Evolutionary conservation across 2,113 vertebrate species (phyloP).

Genomic region (Syngnathus typhle): DNA sequence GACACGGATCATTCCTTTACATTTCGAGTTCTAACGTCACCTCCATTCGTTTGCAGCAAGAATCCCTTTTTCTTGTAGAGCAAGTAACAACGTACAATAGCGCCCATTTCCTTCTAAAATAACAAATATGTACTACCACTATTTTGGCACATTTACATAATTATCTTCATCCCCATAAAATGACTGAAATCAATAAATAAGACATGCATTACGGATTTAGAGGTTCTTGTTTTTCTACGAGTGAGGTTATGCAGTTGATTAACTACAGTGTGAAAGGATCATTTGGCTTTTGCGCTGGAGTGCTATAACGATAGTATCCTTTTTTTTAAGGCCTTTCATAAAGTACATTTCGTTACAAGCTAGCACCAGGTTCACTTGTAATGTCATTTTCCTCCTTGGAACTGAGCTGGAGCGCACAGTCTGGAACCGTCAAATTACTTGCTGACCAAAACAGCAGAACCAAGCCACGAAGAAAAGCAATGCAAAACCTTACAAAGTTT

Average conservation of each 20-base stretch:
- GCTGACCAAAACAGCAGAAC: neutral
- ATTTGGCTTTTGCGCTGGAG: conserved; percentile 57
- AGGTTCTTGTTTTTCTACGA: conserved; percentile 2
- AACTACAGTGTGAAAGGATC: conserved; percentile 70
- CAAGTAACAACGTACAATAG: neutral
- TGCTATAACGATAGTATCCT: neutral
- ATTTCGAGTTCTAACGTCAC: conserved; percentile 42
- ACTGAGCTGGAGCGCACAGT: neutral
- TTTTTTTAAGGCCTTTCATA: conserved; percentile 5
- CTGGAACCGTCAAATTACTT: neutral
- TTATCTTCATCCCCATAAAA: conserved; percentile 56
- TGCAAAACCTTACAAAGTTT: neutral
- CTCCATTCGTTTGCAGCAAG: conserved; percentile 7
- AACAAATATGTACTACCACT: conserved; percentile 34
- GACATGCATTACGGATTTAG: conserved; percentile 72
- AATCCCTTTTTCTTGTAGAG: conserved; percentile 12
- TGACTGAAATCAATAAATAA: conserved; percentile 40
- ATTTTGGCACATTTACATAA: conserved; percentile 65
- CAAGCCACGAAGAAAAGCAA: neutral
- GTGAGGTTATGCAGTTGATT: conserved; percentile 85
- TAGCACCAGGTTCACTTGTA: neutral
- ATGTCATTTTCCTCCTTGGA: neutral
- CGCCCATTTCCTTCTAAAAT: neutral
- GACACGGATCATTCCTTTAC: conserved; percentile 75
- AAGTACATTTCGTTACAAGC: conserved; percentile 3